Conservation (phyloP, 1,140 invertebrate genomes). For the Halictus rubicundus region DNA sequence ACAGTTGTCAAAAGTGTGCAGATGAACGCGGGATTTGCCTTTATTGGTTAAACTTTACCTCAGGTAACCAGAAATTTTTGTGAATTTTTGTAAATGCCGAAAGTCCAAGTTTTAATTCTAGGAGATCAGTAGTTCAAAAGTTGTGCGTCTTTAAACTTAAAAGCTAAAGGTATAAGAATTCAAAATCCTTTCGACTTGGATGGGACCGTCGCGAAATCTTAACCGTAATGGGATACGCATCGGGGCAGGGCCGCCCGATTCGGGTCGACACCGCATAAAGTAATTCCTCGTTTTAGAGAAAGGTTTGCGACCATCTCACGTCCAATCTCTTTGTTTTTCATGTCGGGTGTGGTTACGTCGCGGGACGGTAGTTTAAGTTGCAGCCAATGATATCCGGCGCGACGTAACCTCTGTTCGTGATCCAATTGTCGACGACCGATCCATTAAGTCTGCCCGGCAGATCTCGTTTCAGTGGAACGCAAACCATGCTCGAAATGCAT, state of each 20-base stretch:
- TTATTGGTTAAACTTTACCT: no score
- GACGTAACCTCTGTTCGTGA: constrained; percentile 16
- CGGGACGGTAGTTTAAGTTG: constrained; percentile 37
- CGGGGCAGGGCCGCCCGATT: background rate
- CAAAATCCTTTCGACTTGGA: no score
- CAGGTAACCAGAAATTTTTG: no score
- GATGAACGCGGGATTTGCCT: no score
- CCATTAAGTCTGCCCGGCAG: constrained; percentile 32
- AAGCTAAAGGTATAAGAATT: no score
- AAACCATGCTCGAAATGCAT: no score
- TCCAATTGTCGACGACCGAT: constrained; percentile 49
- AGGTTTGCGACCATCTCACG: constrained; percentile 28
- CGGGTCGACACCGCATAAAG: constrained; percentile 22
- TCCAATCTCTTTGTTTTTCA: constrained; percentile 29
- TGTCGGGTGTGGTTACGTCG: constrained; percentile 17
- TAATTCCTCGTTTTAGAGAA: constrained; percentile 26
- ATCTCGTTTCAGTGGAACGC: constrained; percentile 17
- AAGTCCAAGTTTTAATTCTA: no score
- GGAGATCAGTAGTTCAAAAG: no score
- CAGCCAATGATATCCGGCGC: constrained; percentile 35
- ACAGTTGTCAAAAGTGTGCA: no score
- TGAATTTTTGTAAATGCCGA: no score
- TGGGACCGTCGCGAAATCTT: no score
- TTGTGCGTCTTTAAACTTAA: no score
- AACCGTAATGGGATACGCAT: constrained; percentile 21